Evolutionary conservation across 2,888 invertebrate species (phyloP), one percentile per base, ranked within the genome.

Genomic region (Bimastos eiseni): DNA sequence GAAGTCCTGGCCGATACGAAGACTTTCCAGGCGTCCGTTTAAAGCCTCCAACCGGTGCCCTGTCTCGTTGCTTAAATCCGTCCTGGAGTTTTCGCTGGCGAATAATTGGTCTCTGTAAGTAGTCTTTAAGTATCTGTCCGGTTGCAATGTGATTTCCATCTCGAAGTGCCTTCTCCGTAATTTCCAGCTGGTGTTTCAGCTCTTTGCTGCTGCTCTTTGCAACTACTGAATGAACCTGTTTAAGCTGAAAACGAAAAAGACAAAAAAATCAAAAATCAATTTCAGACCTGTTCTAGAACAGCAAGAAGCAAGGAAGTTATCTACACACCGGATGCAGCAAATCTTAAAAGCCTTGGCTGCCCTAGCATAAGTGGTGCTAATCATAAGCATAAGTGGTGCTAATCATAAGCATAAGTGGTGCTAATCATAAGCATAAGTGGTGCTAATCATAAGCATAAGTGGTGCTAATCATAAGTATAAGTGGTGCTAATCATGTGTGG

Each of bases 51-150:
- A 55, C n/a, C n/a, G 88, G 89, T 30, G 44, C 37, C 38, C 91
- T 84, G 21, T 37, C 33, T 5, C 91, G 86, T 19, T 90, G 83
- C 83, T 91, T 91, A 88, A 36, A 91, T n/a, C 91, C 90, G 44
- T 91, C 91, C 55, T 91, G 91, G 17, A 49, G 49, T 37, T 88
- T 83, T 19, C 91, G 89, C 44, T 90, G 91, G 34, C 91, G 89
- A n/a, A 89, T 70, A 37, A 91, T 90, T 11, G 91, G 90, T 24
- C 91, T 33, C 41, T 89, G 34, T 24, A 91, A 55, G 83, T 91
- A 91, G 41, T 38, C 41, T 2, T 83, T 84, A n/a, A 91, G 24
- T 15, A 21, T 55, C 55, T 34, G 55, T 36, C 86, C 86, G 17
- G 36, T 36, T n/a, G 89, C 89, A 34, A 89, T 33, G 49, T 36